Base-by-base conservation (phyloP, 2,113 vertebrate genomes). In the Campylomormyrus tamandua region DNA sequence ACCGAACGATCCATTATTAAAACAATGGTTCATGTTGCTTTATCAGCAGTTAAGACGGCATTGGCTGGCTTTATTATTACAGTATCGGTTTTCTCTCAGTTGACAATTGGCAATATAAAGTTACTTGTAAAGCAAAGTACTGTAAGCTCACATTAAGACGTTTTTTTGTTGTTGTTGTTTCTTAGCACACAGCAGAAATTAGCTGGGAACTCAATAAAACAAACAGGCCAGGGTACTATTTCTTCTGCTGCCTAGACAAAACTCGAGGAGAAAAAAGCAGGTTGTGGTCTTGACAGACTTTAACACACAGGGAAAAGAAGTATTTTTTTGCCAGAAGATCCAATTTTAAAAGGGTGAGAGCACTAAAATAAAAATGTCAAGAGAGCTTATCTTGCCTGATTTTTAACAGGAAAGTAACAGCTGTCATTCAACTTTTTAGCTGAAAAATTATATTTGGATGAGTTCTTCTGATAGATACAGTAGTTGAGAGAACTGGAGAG, bases 51-150 rank as follows among this genome's bases (percentile, higher is more conserved):
- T 84, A 87, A 52, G 53, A 87, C 13, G 15, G 50, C 49, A 53
- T 17, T 53, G 49, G 85, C 15, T 35, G 49, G 49, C 27, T 87
- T 53, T 50, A 39, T 87, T 48, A 56, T 31, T 52, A 50, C 15
- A 53, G 21, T 87, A 53, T 87, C 15, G 24, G 48, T 9, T 53
- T 52, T 56, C 31, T 31, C 27, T 53, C 48, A 56, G 50, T 27
- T 53, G 85, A 86, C 83, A 86, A 86, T 86, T 49, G 83, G 48
- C 83, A 49, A 49, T 85, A 52, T 84, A 45, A 42, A 83, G 77
- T 83, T 83, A 84, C 45, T 45, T 84, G 39, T 84, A 45, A 48
- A 48, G 45, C 50, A 87, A 87, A 87, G 27, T 35, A 53, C 50
- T 87, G 85, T 53, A 53, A 53, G 27, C 49, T 53, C 50, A 53